phyloP scores from a whole-genome alignment of 2,113 vertebrate species.

The Hypomesus transpacificus region DNA sequence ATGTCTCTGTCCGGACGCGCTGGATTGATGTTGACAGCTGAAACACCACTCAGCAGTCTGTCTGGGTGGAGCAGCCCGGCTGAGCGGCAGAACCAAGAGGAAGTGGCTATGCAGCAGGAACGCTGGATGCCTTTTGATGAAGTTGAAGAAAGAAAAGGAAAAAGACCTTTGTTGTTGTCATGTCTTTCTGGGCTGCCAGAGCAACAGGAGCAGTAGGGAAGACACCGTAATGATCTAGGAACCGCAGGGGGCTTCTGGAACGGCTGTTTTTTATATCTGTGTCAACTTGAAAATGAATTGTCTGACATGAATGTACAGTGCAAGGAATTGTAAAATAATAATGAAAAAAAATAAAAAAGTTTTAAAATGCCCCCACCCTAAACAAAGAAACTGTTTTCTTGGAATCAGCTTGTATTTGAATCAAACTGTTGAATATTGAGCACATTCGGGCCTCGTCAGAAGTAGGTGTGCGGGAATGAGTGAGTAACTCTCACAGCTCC shows the following conservation, averaged over 20 bases:
- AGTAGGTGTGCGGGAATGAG: too few relatives aligned
- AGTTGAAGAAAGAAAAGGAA: not conserved
- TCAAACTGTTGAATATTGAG: too few relatives aligned
- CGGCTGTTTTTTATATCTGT: not conserved
- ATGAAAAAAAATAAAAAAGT: too few relatives aligned
- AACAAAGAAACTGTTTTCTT: too few relatives aligned
- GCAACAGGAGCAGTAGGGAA: not conserved
- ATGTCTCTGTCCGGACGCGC: slow-evolving; percentile 3
- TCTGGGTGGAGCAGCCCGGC: not conserved
- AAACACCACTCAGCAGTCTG: not conserved
- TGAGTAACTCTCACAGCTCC: too few relatives aligned
- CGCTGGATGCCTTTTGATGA: not conserved
- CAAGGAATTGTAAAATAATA: too few relatives aligned
- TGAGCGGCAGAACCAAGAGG: not conserved
- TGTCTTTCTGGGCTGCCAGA: not conserved
- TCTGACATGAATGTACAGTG: not conserved
- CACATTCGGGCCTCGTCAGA: too few relatives aligned
- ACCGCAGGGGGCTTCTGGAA: not conserved
- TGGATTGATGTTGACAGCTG: slow-evolving; percentile 12
- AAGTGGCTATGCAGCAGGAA: not conserved
- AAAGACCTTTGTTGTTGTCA: not conserved
- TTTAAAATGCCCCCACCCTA: not conserved
- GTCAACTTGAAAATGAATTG: not conserved
- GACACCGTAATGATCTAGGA: not conserved
- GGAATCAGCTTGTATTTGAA: too few relatives aligned